Base-by-base conservation (phyloP, 2,888 invertebrate genomes). In the Acrobasis suavella region DNA sequence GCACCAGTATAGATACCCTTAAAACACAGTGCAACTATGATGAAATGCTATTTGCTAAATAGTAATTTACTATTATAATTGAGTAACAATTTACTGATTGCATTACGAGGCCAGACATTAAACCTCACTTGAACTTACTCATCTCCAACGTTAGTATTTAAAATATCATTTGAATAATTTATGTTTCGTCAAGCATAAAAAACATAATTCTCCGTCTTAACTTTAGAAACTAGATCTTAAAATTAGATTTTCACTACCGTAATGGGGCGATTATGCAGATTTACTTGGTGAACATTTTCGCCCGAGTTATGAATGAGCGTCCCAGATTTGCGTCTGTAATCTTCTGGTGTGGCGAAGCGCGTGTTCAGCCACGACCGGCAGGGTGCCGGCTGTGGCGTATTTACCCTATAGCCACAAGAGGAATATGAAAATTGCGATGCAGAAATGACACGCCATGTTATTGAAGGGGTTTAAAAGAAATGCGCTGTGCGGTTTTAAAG, bases 221-320 rank as follows among this genome's bases (percentile, higher is more conserved):
- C 67, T 67, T 74, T 67, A 73, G 67, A 74, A 77, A 74, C 75
- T 77, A 67, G 75, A 75, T 76, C 71, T 73, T 79, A 72, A 80
- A 78, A 82, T 83, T 77, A 83, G 73, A 82, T 81, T 82, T 81
- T 75, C 79, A 75, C 72, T 67, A 75, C 71, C 71, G 76, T 85
- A 85, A 86, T 83, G 76, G 78, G 77, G 75, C 84, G 81, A 86
- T 89, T 88, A 89, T 88, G 87, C 80, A 89, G 82, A 90, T 90
- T 84, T 78, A 77, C 79, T 81, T 82, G 72, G 79, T 72, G 78
- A 82, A 83, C 83, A 75, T 83, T 85, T 84, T 77, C 76, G 79
- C 78, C 74, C 70, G 77, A 82, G 84, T 85, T 88, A 84, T 87
- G 87, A 90, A 89, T 85, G 83, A 83, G 74, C 80, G 81, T 79